Base-by-base conservation (phyloP, 1,140 invertebrate species). In the Adelges cooleyi region DNA sequence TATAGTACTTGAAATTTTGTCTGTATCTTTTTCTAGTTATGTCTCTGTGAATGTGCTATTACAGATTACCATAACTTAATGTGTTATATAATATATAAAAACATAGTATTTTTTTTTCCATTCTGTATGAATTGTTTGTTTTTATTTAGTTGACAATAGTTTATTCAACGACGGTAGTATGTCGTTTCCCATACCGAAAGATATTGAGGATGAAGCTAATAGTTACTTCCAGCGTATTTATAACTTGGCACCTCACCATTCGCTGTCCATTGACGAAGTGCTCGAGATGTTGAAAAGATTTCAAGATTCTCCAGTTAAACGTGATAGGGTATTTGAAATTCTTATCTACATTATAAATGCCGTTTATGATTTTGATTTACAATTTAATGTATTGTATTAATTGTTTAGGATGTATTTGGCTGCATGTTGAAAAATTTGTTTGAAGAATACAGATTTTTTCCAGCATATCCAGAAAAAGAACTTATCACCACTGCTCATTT, bases 381-480 rank as follows among this genome's bases (percentile, higher is more conserved):
- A 62, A 50, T 65, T 40, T 6, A 13, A 29, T 36, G n/a, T 44
- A 36, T 52, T 54, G 2, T 68, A 36, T 27, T 71, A 5, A 54
- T 40, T 51, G 66, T 71, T 15, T 72, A 81, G 75, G 84, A 86
- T 72, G 92, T 99, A 0, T 98, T 95, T 74, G 85, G 85, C n/a
- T 99, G 96, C 73, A 98, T 99, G 92, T 77, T 99, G 49, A 80
- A 93, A 25, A 99, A 98, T 77, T 80, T 99, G 3, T 98, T 98
- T 76, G 96, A 99, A 77, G 96, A 99, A 74, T 98, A 98, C 74
- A 84, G 87, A 71, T 99, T 98, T 75, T 98, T 99, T 73, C 92
- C 92, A 2, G 93, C 98, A 74, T 99, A 99, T 77, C 96, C 96
- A 0, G 95, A 98, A 67, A 92, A 95, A 77, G 96, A 99, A 75